Evolutionary conservation across 2,113 vertebrate species (phyloP).

Genomic region (Struthidea cinerea): DNA sequence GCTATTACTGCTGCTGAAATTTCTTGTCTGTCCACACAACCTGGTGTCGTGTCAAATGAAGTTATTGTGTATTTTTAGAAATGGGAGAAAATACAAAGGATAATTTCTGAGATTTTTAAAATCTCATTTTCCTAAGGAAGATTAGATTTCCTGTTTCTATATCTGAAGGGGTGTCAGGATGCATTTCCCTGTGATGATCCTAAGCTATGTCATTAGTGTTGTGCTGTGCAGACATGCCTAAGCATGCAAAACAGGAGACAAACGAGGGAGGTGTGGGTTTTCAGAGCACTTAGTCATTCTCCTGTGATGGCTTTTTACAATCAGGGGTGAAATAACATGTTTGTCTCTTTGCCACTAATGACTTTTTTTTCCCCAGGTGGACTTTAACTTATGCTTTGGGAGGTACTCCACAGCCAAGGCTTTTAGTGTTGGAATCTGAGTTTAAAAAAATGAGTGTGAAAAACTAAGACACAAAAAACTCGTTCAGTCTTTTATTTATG

Average conservation of each 20-base stretch:
- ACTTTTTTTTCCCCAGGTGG: neutral
- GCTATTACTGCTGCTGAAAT: neutral
- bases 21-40: neutral
- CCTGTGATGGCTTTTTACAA: neutral
- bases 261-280: neutral
- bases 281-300: neutral
- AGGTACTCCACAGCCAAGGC: neutral
- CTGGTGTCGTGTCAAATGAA: neutral
- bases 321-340: neutral
- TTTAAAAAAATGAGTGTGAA: neutral
- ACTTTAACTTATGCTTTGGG: neutral
- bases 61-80: neutral
- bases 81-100: neutral
- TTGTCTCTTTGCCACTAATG: neutral
- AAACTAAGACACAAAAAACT: neutral
- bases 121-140: neutral
- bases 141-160: neutral
- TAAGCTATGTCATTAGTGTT: neutral
- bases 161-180: neutral
- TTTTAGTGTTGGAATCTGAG: neutral
- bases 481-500: neutral
- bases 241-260: neutral
- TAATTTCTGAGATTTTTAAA: neutral
- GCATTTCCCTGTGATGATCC: neutral
- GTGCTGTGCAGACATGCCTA: neutral